Base-by-base conservation (phyloP, 2,888 invertebrate species). In the Orchesella flavescens region DNA sequence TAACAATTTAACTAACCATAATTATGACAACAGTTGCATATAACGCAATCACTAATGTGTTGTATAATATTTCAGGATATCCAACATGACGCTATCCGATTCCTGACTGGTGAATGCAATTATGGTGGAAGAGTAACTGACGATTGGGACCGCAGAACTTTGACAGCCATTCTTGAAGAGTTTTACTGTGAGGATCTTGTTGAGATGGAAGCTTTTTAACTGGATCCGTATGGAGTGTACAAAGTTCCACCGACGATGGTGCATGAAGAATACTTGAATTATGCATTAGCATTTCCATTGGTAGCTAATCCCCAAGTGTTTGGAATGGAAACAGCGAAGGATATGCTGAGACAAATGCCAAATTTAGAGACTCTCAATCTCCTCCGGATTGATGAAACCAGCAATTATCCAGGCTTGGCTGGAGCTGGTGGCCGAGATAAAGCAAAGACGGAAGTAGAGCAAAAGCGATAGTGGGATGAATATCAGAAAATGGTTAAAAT, bases 81-180 rank as follows among this genome's bases (percentile, higher is more conserved):
- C 0, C 95, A 95, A 90, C 96, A 94, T 90, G 95, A 96, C 83
- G 97, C 98, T 0, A 91, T 98, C 15, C 92, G 94, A 1, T 98
- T 98, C 91, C 91, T 98, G 88, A 97, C 96, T 0, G 98, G 97
- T 0, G 97, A 98, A 91, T 97, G 97, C 89, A 97, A 97, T 92
- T 98, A 98, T 90, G 98, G 98, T 9, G 98, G 98, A 0, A 93
- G 97, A 84, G 97, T 98, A 2, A 98, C 97, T 0, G 98, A 98
- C 89, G 96, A 97, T 90, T 97, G 97, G 96, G 98, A 98, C 91
- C 92, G 97, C 21, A 92, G 97, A 73, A 94, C 94, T 19, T 92
- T 98, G 71, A 93, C 93, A 89, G 97, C 97, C 0, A 94, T 97
- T 84, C 91, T 98, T 53, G 91, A 90, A 78, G 94, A 94, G 89